These are phyloP conservation scores for Psittacula echo DNA, from an alignment of 2,797 vertebrate species.

Conservation along the genomic window DNA sequence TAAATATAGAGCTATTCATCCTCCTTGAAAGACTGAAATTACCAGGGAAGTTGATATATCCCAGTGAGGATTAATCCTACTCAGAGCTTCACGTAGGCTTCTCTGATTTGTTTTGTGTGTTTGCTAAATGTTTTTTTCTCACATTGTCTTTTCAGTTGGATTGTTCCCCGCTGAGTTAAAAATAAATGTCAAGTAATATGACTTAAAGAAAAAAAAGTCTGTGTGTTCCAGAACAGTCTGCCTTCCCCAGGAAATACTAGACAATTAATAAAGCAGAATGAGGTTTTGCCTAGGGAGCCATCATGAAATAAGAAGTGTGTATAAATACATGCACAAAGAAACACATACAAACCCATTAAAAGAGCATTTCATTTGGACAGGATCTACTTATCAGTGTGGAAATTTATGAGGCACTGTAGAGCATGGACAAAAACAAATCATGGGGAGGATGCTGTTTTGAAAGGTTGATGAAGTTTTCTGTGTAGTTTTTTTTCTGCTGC, in stretches of 20 bases:
- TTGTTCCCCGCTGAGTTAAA: conserved; percentile 19
- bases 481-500: not conserved
- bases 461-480: not conserved
- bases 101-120: not conserved
- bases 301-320: not conserved
- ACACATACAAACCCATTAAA: conserved; percentile 8
- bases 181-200: conserved; percentile 19
- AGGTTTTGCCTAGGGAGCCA: conserved; percentile 43
- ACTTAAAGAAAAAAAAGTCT: not conserved
- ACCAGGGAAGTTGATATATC: not conserved
- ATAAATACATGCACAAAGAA: not conserved
- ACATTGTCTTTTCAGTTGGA: not conserved
- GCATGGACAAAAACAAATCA: not conserved
- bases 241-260: conserved; percentile 29
- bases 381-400: not conserved
- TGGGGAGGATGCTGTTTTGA: not conserved
- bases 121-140: not conserved
- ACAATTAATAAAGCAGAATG: conserved; percentile 49
- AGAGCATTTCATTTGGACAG: conserved; percentile 49
- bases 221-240: not conserved
- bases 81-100: not conserved
- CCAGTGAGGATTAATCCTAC: conserved; percentile 32
- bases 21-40: conserved; percentile 16
- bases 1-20: conserved; percentile 7
- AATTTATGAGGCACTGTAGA: conserved; percentile 19